Evolutionary conservation across 2,888 invertebrate species (phyloP), one percentile per base, ranked within the genome.

Genomic region (Embidobia sp.): DNA sequence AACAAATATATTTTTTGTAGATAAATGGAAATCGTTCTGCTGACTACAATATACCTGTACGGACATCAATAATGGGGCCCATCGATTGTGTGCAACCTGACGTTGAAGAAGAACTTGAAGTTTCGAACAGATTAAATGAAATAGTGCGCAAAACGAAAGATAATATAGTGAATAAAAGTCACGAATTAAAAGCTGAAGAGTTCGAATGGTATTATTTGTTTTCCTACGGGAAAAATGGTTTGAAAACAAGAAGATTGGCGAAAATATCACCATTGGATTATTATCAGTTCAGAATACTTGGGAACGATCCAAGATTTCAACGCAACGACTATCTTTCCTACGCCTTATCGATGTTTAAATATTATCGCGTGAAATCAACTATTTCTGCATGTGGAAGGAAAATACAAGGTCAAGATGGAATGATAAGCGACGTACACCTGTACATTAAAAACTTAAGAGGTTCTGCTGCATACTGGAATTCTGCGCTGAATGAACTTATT

Each of bases 371-470:
- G 0, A 73, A 79, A 27, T 57, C 26, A 18, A 82, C 67, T 13
- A 66, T 83, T 10, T 10, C 72, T 10, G 86, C 84, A 0, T 87
- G 81, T 19, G 84, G 80, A 26, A 79, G 31, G 46, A 72, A 61
- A 18, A 26, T 69, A 33, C 26, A 66, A 29, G 69, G 53, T 11
- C 63, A 66, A 19, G 77, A 80, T n/a, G 80, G 78, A 11, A 33
- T 63, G 6, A 59, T 84, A 7, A 79, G 83, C 46, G 79, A 82
- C 42, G n/a, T 85, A 6, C 86, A 87, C 53, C 80, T 87, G 0
- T 85, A 81, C 19, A 82, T 86, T 81, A 75, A 82, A 72, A 86
- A 83, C 59, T 76, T 87, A 5, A 53, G 87, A 81, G 85, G 84
- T 11, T 78, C 80, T 7, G 69, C 63, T 31, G 70, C 79, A 10